Evolutionary conservation across 2,797 vertebrate species (phyloP).

Genomic region (Lagodon rhomboides): DNA sequence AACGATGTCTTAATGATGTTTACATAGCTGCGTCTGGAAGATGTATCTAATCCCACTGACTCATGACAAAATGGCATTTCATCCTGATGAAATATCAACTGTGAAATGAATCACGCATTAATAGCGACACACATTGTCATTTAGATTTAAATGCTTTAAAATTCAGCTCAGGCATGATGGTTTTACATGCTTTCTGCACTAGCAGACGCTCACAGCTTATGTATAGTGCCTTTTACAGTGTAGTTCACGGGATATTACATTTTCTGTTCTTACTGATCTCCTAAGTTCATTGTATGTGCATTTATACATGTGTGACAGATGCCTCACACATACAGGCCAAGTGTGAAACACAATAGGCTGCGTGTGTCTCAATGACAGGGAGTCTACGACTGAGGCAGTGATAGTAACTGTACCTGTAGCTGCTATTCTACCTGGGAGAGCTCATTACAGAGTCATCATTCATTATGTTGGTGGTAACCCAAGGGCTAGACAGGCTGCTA

Average conservation of each 20-base stretch:
- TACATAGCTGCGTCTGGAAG: constrained; percentile 67
- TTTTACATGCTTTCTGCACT: constrained; percentile 1
- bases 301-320: constrained; percentile 40
- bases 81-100: constrained; percentile 54
- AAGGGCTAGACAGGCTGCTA: constrained; percentile 51
- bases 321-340: not conserved
- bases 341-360: constrained; percentile 48
- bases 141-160: constrained; percentile 22
- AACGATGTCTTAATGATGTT: constrained; percentile 77
- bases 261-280: constrained; percentile 39
- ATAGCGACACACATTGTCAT: constrained; percentile 44
- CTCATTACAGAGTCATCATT: constrained; percentile 37
- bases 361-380: constrained; percentile 26
- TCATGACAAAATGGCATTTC: constrained; percentile 70
- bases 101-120: constrained; percentile 67
- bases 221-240: not conserved
- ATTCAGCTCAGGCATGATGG: constrained; percentile 1
- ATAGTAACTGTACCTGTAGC: constrained; percentile 39
- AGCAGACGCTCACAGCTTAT: not conserved
- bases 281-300: constrained; percentile 15
- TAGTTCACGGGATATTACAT: constrained; percentile 28
- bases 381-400: constrained; percentile 14
- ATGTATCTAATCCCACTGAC: constrained; percentile 72
- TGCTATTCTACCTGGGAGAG: constrained; percentile 44
- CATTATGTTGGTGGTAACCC: constrained; percentile 38